These are phyloP conservation scores for Alces alces DNA, from an alignment of 2,113 vertebrate genomes.

Conservation along the genomic window DNA sequence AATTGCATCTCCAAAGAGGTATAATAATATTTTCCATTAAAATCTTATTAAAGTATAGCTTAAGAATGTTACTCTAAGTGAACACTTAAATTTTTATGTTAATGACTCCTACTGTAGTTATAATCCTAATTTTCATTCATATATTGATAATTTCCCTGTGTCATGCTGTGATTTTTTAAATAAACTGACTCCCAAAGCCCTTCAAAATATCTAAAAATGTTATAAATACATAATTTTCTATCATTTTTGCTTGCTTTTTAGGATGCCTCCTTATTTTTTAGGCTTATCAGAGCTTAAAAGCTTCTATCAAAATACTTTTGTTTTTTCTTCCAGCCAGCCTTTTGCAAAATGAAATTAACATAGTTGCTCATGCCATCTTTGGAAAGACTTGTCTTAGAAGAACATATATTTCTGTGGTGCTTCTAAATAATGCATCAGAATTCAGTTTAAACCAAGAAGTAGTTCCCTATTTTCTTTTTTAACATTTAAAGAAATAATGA, in stretches of 20 bases:
- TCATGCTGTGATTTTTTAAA: neutral
- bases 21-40: neutral
- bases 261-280: conserved; percentile 12
- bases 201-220: conserved; percentile 44
- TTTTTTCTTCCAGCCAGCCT: neutral
- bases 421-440: neutral
- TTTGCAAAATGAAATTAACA: neutral
- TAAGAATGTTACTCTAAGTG: neutral
- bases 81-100: conserved; percentile 23
- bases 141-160: neutral
- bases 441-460: conserved; percentile 28
- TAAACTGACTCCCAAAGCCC: neutral
- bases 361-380: conserved; percentile 29
- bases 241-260: conserved; percentile 8
- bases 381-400: conserved; percentile 18
- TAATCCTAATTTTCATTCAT: conserved; percentile 7
- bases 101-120: neutral
- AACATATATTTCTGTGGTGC: neutral
- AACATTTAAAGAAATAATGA: neutral
- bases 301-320: neutral
- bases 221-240: neutral
- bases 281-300: neutral
- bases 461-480: conserved; percentile 2
- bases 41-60: conserved; percentile 7
- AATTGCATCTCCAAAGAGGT: conserved; percentile 24